A percentile compares a stretch with the other conserved stretches of the same genome.
These are phyloP conservation scores for Cantharis rufa DNA, from an alignment of 2,888 invertebrate genomes.

Conservation along the genomic window DNA sequence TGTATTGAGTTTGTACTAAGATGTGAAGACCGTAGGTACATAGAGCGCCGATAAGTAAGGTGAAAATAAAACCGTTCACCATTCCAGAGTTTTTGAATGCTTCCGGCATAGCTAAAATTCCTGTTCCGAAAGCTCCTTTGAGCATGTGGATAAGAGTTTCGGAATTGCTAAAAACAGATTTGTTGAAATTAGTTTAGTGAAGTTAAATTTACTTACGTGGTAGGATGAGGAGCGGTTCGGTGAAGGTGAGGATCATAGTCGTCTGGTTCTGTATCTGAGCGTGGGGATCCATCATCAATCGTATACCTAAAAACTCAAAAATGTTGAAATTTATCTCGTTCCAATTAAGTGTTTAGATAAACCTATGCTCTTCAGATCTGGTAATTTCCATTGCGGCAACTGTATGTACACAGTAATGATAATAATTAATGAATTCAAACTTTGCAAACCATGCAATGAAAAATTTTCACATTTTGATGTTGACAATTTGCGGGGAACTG, in stretches of 20 bases:
- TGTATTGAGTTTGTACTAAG: constrained; percentile 68
- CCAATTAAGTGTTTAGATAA: background rate
- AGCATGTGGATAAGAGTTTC: constrained; percentile 85
- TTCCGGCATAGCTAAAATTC: constrained; percentile 91
- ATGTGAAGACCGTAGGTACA: constrained; percentile 89
- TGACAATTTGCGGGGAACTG: too few relatives aligned
- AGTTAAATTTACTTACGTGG: constrained; percentile 64
- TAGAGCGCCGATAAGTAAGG: constrained; percentile 76
- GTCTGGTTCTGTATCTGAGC: constrained; percentile 28
- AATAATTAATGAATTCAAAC: too few relatives aligned
- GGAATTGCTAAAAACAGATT: constrained; percentile 65
- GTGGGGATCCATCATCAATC: background rate
- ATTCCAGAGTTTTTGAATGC: constrained; percentile 87
- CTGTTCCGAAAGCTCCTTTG: constrained; percentile 91
- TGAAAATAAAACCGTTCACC: constrained; percentile 74
- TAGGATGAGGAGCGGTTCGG: constrained; percentile 68
- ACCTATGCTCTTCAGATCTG: background rate
- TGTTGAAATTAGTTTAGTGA: background rate
- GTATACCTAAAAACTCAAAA: background rate
- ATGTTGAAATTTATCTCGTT: background rate
- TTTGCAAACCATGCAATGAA: too few relatives aligned
- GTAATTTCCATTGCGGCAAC: background rate
- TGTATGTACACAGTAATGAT: too few relatives aligned
- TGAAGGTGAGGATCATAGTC: constrained; percentile 70
- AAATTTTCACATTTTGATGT: too few relatives aligned